Conservation (phyloP, 2,797 vertebrate genomes). For the Falco cherrug region DNA sequence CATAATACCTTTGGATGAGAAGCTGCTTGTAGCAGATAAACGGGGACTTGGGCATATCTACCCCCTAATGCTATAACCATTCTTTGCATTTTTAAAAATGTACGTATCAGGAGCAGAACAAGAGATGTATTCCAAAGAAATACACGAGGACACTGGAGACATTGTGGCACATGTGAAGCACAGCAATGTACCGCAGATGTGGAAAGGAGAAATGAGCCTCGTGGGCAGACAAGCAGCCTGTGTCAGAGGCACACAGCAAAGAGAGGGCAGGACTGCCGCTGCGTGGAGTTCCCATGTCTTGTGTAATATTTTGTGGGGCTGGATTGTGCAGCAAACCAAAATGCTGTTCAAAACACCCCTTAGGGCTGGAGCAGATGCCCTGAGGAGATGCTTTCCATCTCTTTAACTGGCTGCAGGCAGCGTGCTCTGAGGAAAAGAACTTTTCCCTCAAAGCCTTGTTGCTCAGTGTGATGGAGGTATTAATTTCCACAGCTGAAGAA, state of each 20-base stretch:
- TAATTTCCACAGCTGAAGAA: neutral
- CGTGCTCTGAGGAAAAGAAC: neutral
- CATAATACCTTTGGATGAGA: slow-evolving; percentile 57
- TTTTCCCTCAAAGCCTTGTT: neutral
- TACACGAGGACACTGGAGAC: neutral
- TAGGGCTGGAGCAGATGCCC: neutral
- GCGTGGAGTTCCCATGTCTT: neutral
- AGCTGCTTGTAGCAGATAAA: slow-evolving; percentile 36
- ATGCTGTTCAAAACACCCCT: neutral
- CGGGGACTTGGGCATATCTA: slow-evolving; percentile 9
- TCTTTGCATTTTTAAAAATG: neutral
- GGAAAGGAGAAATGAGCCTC: neutral
- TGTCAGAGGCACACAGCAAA: neutral
- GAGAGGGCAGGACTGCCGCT: neutral
- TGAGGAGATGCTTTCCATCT: neutral
- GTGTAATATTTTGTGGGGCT: neutral
- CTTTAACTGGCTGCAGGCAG: neutral
- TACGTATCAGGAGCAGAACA: neutral
- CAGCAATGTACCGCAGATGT: neutral
- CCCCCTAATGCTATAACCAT: neutral
- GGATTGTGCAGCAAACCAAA: neutral
- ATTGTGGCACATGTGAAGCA: neutral
- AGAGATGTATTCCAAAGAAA: neutral
- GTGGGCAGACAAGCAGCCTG: neutral
- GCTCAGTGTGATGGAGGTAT: neutral